Evolutionary conservation across 2,113 vertebrate species (phyloP), one percentile per base, ranked within the genome.

Genomic region (Poicephalus gulielmi): DNA sequence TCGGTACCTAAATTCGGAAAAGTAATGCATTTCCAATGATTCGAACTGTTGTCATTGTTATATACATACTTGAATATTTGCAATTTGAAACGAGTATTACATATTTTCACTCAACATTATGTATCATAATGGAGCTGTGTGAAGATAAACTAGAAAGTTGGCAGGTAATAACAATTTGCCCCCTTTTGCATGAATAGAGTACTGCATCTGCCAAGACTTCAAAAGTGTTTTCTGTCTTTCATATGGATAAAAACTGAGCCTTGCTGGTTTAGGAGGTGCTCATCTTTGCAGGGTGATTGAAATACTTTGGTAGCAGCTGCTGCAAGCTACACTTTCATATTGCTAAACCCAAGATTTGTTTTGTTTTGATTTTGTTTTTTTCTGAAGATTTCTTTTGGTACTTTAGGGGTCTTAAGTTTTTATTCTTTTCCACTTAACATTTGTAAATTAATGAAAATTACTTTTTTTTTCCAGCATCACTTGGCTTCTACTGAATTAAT

Each of bases 251-350:
- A 82, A 96, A 33, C 14, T 28, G 59, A 82, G 49, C 39, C 57
- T 60, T 0, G 1, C 53, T 91, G 79, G 20, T 74, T 66, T 66
- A 60, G 39, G 62, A 69, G 44, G 33, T 55, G 43, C 66, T 91
- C 44, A 78, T 88, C 43, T 78, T 49, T 66, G 33, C 70, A 78
- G 50, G 13, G 66, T 70, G 35, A 90, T 88, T 90, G 80, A 94
- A 85, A 68, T 55, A 78, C 49, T 79, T 81, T 46, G 28, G 66
- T 69, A 95, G 83, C 90, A 96, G 75, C 83, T 91, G 92, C 80
- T 88, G 47, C 75, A 82, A 77, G 53, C 69, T 85, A 44, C 0
- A 2, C 49, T 82, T 93, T 79, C 35, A 24, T 46, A 55, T 59
- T 46, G 35, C 50, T 62, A 69, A 82, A 68, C 35, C 8, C 24